Evolutionary conservation across 1,140 invertebrate species (phyloP), one percentile per base, ranked within the genome.

Genomic region (Lepidotrigona ventralis): DNA sequence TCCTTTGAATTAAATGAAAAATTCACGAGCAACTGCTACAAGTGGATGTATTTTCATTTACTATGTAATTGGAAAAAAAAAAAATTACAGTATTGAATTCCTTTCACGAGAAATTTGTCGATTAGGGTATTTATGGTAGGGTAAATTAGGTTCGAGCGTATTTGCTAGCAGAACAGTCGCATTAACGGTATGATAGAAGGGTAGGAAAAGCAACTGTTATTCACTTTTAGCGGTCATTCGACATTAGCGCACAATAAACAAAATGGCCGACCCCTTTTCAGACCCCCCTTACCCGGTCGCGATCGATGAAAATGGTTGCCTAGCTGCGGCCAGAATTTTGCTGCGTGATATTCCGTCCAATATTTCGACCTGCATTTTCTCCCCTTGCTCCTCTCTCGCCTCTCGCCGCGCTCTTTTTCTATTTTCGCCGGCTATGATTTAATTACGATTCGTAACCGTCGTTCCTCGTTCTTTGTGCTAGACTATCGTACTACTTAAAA

Each of bases 221-320:
- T 85, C 79, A 85, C 71, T 85, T 85, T 85, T 85, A 82, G 84
- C 81, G 81, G 75, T 85, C 58, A 83, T 75, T 86, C 75, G 81
- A 76, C 71, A 86, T 86, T 86, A 86, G 75, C 85, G 81, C 46
- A 60, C 64, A 81, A 82, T 84, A 86, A 86, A 86, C 81, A 86
- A 86, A 86, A 86, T 86, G 81, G 85, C 71, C 81, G 75, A 76
- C 53, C 84, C 76, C 85, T 80, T 86, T 86, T 86, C 81, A 72
- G 58, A 74, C 23, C 74, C 81, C 84, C 64, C 58, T 72, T 53
- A 19, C 39, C 72, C 56, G 69, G 51, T 63, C n/a, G 71, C 85
- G 85, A 86, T 86, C 85, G 85, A 86, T 86, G 85, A 79, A 86
- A 86, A 86, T 86, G 85, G 85, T 86, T 86, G 85, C 85, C 85